Conservation (phyloP, 2,888 invertebrate genomes). For the Dione juno region DNA sequence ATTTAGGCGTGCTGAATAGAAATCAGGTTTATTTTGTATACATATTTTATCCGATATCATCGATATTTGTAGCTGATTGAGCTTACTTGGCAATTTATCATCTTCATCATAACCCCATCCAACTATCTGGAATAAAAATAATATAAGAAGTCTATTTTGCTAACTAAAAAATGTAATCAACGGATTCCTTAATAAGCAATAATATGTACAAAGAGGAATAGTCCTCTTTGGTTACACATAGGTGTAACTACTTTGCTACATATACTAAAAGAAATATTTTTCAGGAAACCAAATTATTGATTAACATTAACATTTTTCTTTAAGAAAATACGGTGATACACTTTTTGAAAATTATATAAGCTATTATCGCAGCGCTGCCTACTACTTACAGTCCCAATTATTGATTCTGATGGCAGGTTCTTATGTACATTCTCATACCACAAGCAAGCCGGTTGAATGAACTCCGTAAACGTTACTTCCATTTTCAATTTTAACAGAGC, state of each 20-base stretch:
- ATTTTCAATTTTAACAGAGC: conserved; percentile 59
- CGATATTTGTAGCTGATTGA: not conserved
- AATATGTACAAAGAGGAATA: no score
- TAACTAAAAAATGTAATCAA: no score
- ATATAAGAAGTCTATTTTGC: not conserved
- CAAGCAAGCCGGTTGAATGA: conserved; percentile 63
- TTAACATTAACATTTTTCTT: no score
- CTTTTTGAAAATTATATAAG: no score
- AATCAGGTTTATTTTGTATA: conserved; percentile 2
- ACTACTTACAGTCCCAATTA: conserved; percentile 7
- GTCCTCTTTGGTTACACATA: no score
- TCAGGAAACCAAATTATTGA: no score
- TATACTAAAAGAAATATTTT: no score
- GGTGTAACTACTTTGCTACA: no score
- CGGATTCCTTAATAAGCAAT: no score
- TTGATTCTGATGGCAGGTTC: not conserved
- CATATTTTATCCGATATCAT: conserved; percentile 4
- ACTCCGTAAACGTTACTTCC: conserved; percentile 55
- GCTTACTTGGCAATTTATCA: not conserved
- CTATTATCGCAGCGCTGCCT: no score
- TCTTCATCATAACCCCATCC: conserved; percentile 17
- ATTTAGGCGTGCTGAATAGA: not conserved
- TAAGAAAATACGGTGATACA: no score
- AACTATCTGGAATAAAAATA: conserved; percentile 9
- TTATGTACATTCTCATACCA: conserved; percentile 50